phyloP scores from a whole-genome alignment of 2,888 invertebrate genomes.

The Disparrhopalites patrizii region DNA sequence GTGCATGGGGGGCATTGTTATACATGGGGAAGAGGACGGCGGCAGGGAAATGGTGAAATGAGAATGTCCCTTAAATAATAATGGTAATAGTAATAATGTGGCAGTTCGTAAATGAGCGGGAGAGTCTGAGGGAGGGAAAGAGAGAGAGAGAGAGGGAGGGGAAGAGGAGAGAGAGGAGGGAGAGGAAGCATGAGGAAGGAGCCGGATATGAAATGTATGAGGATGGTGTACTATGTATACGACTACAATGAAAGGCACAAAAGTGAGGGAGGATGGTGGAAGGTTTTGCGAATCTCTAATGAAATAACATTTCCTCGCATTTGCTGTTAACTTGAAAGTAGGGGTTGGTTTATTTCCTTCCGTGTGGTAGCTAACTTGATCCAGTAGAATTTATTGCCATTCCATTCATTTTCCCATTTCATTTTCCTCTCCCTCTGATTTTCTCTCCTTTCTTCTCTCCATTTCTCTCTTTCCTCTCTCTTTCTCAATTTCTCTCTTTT shows the following conservation, averaged over 20 bases:
- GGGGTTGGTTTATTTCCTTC: slow-evolving; percentile 42
- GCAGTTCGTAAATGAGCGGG: no score
- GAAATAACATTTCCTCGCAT: slow-evolving; percentile 40
- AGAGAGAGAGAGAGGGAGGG: neutral
- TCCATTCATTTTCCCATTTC: slow-evolving; percentile 23
- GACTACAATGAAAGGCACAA: no score
- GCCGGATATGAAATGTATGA: neutral
- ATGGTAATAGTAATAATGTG: no score
- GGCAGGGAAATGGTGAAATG: no score
- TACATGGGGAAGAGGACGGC: no score
- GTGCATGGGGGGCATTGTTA: no score
- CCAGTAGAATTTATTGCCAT: slow-evolving; percentile 36
- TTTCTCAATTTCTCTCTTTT: no score
- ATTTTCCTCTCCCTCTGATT: slow-evolving; percentile 1
- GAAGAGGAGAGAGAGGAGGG: neutral
- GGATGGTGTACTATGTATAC: no score
- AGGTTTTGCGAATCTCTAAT: slow-evolving; percentile 25
- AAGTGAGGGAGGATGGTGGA: neutral
- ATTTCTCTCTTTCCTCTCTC: neutral
- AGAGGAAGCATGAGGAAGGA: neutral
- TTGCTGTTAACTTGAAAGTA: slow-evolving; percentile 30
- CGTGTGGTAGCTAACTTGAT: slow-evolving; percentile 41
- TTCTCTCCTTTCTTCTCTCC: slow-evolving; percentile 4
- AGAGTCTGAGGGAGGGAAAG: no score
- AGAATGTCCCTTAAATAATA: no score